Evolutionary conservation across 2,797 vertebrate genomes (phyloP).

Genomic region (Rhabdomys pumilio): DNA sequence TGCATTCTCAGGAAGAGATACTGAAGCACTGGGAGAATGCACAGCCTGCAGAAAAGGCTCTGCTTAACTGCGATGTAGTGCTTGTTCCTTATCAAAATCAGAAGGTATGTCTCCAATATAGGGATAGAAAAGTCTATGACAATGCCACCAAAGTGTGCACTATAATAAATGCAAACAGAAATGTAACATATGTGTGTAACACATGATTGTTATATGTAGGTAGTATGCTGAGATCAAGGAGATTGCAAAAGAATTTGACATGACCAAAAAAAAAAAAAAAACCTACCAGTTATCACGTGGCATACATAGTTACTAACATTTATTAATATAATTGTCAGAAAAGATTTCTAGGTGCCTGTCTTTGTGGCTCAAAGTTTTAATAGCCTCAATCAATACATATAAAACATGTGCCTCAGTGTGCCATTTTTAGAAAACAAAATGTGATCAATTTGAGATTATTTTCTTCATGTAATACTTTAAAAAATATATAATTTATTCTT

Average conservation of each 20-base stretch:
- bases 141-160: neutral
- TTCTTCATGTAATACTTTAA: neutral
- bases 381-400: neutral
- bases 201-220: neutral
- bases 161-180: neutral
- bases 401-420: neutral
- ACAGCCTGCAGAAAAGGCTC: neutral
- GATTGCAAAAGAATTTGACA: neutral
- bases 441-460: neutral
- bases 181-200: neutral
- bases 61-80: neutral
- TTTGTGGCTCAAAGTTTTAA: neutral
- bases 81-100: neutral
- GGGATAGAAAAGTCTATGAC: neutral
- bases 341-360: neutral
- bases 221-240: neutral
- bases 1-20: neutral
- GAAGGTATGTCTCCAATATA: neutral
- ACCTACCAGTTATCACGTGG: neutral
- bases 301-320: neutral
- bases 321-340: constrained; percentile 1
- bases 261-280: constrained; percentile 30
- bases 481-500: neutral
- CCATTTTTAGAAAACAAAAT: neutral
- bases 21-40: neutral